Percentiles rank a stretch among this genome's conserved stretches.
Conservation (phyloP, 2,888 invertebrate genomes). For the Drosophila leonis region DNA sequence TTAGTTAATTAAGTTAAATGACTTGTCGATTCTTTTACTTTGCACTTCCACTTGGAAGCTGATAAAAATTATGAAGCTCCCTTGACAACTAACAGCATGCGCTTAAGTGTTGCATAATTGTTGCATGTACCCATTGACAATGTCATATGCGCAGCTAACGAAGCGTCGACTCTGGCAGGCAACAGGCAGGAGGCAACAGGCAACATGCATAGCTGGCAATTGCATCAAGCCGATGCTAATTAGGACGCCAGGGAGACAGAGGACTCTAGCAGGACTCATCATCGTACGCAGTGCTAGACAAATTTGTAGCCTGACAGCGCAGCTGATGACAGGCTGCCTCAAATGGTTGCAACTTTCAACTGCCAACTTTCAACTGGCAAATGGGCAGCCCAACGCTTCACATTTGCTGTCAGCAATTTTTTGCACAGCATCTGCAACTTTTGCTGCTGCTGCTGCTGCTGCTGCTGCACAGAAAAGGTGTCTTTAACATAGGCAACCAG, state of each 20-base stretch:
- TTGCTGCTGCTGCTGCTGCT: slow-evolving; percentile 10
- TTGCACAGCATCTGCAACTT: slow-evolving; percentile 3
- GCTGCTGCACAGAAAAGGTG: slow-evolving; percentile 45
- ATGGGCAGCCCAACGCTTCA: slow-evolving; percentile 27
- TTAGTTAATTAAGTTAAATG: slow-evolving; percentile 7
- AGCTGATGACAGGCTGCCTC: slow-evolving; percentile 55
- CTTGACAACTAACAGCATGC: slow-evolving; percentile 31
- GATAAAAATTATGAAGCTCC: slow-evolving; percentile 17
- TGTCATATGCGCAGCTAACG: slow-evolving; percentile 66
- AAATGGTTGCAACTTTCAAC: slow-evolving; percentile 24
- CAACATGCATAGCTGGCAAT: slow-evolving; percentile 19
- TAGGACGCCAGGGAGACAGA: slow-evolving; percentile 47
- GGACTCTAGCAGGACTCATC: slow-evolving; percentile 37
- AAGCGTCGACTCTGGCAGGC: slow-evolving; percentile 38
- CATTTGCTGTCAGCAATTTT: slow-evolving; percentile 3
- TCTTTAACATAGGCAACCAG: slow-evolving; percentile 49
- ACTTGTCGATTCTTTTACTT: slow-evolving; percentile 7
- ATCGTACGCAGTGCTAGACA: slow-evolving; percentile 36
- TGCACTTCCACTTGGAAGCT: slow-evolving; percentile 6
- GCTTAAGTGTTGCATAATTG: slow-evolving; percentile 68
- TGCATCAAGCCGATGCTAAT: slow-evolving; percentile 63
- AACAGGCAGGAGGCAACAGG: slow-evolving; percentile 3
- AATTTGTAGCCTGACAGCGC: slow-evolving; percentile 51
- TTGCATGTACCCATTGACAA: slow-evolving; percentile 54
- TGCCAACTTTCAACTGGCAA: slow-evolving; percentile 11